phyloP scores from a whole-genome alignment of 2,888 invertebrate genomes.

The Torymus texanus region DNA sequence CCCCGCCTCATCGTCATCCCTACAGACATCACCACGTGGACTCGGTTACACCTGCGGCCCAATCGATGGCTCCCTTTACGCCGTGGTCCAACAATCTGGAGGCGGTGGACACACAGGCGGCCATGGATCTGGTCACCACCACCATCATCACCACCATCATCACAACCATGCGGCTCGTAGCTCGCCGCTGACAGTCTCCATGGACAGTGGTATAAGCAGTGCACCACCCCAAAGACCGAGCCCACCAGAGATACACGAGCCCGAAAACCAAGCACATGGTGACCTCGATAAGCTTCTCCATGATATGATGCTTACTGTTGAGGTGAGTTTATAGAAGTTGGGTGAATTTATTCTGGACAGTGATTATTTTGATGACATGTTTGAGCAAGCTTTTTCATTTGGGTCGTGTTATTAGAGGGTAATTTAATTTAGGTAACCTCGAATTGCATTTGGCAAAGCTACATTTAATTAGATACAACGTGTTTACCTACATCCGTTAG shows the following conservation, averaged over 20 bases:
- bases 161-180: constrained; percentile 72
- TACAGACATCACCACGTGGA: constrained; percentile 74
- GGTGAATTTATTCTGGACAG: too few species aligned
- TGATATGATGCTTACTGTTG: constrained; percentile 91
- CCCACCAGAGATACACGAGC: constrained; percentile 68
- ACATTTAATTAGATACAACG: too few species aligned
- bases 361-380: too few species aligned
- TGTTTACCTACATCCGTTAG: too few species aligned
- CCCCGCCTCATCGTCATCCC: constrained; percentile 74
- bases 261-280: constrained; percentile 77
- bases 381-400: too few species aligned
- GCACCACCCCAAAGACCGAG: constrained; percentile 73
- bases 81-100: constrained; percentile 74
- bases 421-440: too few species aligned
- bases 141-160: too few species aligned
- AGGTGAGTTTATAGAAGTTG: constrained; percentile 78
- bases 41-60: constrained; percentile 87
- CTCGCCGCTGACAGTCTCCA: constrained; percentile 87
- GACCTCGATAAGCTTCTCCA: constrained; percentile 90
- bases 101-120: background rate
- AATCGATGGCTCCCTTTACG: constrained; percentile 93
- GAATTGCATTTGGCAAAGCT: too few species aligned
- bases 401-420: too few species aligned
- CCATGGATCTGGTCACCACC: background rate
- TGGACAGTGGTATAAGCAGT: constrained; percentile 93